Conservation (phyloP, 92 coral and sea anemone species). For the Ricordea florida region DNA sequence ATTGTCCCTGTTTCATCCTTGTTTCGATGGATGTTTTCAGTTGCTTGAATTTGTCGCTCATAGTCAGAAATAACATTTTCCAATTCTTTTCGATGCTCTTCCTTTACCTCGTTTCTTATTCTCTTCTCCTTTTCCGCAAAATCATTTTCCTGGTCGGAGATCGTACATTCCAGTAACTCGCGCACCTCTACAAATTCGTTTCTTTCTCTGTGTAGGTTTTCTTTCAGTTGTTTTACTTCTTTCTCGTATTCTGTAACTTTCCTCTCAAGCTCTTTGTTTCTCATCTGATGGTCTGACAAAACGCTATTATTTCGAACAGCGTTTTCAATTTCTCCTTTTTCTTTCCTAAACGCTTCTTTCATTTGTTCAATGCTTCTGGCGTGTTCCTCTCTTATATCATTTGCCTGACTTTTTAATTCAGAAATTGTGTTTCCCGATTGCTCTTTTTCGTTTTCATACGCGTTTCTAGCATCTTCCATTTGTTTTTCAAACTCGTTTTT, state of each 20-base stretch:
- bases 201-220: slow-evolving; percentile 52
- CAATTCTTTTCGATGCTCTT: slow-evolving; percentile 51
- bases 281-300: neutral
- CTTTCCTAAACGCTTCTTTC: slow-evolving; percentile 23
- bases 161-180: slow-evolving; percentile 29
- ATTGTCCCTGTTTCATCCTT: slow-evolving; percentile 24
- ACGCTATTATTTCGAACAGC: slow-evolving; percentile 4
- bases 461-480: slow-evolving; percentile 40
- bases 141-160: slow-evolving; percentile 54
- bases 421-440: slow-evolving; percentile 11
- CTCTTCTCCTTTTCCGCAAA: slow-evolving; percentile 52
- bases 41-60: slow-evolving; percentile 56
- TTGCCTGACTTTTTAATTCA: slow-evolving; percentile 21
- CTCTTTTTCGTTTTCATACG: slow-evolving; percentile 52
- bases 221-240: slow-evolving; percentile 59
- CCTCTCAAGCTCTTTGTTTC: neutral
- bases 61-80: slow-evolving; percentile 55
- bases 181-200: slow-evolving; percentile 52
- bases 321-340: slow-evolving; percentile 27
- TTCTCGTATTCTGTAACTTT: slow-evolving; percentile 43
- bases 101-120: slow-evolving; percentile 51
- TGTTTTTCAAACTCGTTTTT: slow-evolving; percentile 69
- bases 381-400: slow-evolving; percentile 37
- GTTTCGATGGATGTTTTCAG: slow-evolving; percentile 38
- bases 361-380: slow-evolving; percentile 42